A percentile compares a stretch with the other conserved stretches of the same genome.
phyloP scores from a whole-genome alignment of 2,113 vertebrate species.

The Hipposideros armiger region DNA sequence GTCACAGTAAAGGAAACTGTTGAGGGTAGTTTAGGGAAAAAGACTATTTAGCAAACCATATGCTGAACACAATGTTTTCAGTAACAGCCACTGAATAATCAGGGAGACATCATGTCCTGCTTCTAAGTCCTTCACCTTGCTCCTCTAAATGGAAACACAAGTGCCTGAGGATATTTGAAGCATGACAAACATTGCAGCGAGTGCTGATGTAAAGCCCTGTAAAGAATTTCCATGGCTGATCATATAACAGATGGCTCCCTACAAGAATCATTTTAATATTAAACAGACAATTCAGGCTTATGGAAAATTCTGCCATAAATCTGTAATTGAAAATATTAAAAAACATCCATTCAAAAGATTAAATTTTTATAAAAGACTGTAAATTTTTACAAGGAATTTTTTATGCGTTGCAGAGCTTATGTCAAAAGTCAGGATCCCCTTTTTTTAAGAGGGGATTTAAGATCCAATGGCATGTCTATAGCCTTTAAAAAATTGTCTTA shows the following conservation, averaged over 20 bases:
- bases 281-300: slow-evolving; percentile 68
- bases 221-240: slow-evolving; percentile 78
- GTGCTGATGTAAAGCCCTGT: slow-evolving; percentile 68
- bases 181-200: slow-evolving; percentile 54
- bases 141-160: slow-evolving; percentile 71
- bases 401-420: slow-evolving; percentile 34
- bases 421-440: slow-evolving; percentile 14
- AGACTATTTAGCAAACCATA: slow-evolving; percentile 73
- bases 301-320: slow-evolving; percentile 75
- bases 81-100: slow-evolving; percentile 64
- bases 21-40: slow-evolving; percentile 49
- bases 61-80: slow-evolving; percentile 69
- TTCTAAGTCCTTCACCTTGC: slow-evolving; percentile 74
- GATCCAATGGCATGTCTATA: neutral
- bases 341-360: slow-evolving; percentile 61
- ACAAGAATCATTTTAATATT: slow-evolving; percentile 76
- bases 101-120: slow-evolving; percentile 62
- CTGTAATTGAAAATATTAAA: slow-evolving; percentile 77
- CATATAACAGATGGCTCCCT: slow-evolving; percentile 78
- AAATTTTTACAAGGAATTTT: slow-evolving; percentile 66
- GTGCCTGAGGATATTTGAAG: slow-evolving; percentile 67
- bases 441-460: slow-evolving; percentile 20
- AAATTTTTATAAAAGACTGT: slow-evolving; percentile 62
- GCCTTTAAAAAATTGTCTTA: neutral
- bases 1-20: slow-evolving; percentile 46